Base-by-base conservation (phyloP, 2,888 invertebrate genomes). In the Cerastoderma edule region DNA sequence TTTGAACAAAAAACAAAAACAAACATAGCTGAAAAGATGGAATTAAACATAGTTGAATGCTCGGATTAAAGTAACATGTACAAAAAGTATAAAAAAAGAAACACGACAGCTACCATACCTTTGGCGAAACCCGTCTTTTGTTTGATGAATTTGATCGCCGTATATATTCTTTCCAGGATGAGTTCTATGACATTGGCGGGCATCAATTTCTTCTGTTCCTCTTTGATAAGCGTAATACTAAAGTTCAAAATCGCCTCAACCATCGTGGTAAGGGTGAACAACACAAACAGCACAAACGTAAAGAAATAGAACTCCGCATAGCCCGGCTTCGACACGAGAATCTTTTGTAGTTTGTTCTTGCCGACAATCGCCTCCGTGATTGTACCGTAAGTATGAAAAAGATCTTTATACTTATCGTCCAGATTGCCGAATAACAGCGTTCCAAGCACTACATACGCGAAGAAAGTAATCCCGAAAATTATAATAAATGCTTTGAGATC, bases 401-500 rank as follows among this genome's bases (percentile, higher is more conserved):
- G 85, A 27, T 86, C 87, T 27, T 90, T 85, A 78, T 90, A 93
- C 46, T 86, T 89, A 73, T 80, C 74, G 8, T 90, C 81, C 33
- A 80, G 74, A 27, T 79, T 77, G 4, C 90, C 90, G 73, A 93
- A 91, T 27, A 92, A 68, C 0, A 92, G 83, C 72, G 89, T 90
- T 50, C 91, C 92, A 4, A 91, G 83, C 24, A 84, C 70, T 13
- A 89, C 88, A 83, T 90, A 92, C 5, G 89, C 90, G 30, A 86
- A 80, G 78, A 89, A 89, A 24, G 89, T 88, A 30, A 93, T 87
- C 57, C 92, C 83, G 85, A 94, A 94, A 19, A 92, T 91, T 24
- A 93, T 78, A 24, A 88, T 84, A 85, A 94, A 94, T 4, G 91
- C 91, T 28, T 91, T 87, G 60, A 93, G 88, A 64, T 93, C 92